phyloP scores from a whole-genome alignment of 1,140 invertebrate species.

The Tetranychus cinnabarinus region DNA sequence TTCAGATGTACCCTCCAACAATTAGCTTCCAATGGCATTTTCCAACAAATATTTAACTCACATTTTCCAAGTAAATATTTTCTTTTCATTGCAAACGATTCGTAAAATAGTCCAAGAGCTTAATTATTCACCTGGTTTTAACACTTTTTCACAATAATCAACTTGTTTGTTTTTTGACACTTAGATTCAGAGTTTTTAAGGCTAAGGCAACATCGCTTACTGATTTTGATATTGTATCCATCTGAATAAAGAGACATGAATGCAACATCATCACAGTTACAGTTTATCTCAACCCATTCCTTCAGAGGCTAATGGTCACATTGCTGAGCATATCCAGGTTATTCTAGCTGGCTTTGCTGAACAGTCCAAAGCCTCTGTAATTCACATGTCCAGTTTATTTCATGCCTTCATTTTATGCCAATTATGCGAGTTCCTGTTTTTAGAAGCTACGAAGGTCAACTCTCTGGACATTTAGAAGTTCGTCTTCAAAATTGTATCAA shows the following conservation, averaged over 20 bases:
- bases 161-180: neutral
- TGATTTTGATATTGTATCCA: slow-evolving; percentile 65
- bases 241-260: slow-evolving; percentile 68
- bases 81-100: neutral
- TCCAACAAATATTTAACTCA: slow-evolving; percentile 82
- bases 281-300: slow-evolving; percentile 54
- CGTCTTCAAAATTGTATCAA: slow-evolving; percentile 69
- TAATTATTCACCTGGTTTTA: too few species aligned
- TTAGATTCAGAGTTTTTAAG: slow-evolving; percentile 52
- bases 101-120: too few species aligned
- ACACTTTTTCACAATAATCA: too few species aligned
- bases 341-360: slow-evolving; percentile 87
- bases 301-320: slow-evolving; percentile 77
- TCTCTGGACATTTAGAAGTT: slow-evolving; percentile 67
- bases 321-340: slow-evolving; percentile 84
- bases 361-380: slow-evolving; percentile 62
- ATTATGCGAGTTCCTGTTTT: slow-evolving; percentile 39
- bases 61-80: slow-evolving; percentile 41
- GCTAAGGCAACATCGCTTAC: slow-evolving; percentile 70
- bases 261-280: slow-evolving; percentile 13
- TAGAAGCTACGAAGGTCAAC: slow-evolving; percentile 26
- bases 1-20: slow-evolving; percentile 86
- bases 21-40: slow-evolving; percentile 80
- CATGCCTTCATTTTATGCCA: slow-evolving; percentile 41
- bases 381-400: slow-evolving; percentile 66